Evolutionary conservation across 2,797 vertebrate genomes (phyloP).

Genomic region (Mus caroli): DNA sequence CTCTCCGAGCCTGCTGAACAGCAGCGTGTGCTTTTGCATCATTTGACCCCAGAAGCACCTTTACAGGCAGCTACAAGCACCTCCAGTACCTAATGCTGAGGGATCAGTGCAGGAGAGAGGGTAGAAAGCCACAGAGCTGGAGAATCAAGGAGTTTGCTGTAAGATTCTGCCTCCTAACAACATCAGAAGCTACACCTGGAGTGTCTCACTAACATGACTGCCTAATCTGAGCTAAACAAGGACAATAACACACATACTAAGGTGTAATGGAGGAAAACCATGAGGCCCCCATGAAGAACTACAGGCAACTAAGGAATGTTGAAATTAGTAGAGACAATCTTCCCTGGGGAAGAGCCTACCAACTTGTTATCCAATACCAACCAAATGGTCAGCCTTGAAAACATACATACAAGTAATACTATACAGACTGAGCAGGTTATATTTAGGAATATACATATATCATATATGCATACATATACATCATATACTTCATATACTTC

Average conservation of each 20-base stretch:
- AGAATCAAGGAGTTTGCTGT: not conserved
- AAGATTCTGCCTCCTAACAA: not conserved
- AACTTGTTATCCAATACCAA: not conserved
- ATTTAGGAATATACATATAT: not conserved
- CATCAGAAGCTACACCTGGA: not conserved
- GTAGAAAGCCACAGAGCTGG: not conserved
- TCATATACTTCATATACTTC: too few species aligned
- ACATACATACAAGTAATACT: not conserved
- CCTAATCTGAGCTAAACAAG: not conserved
- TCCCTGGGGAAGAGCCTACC: not conserved
- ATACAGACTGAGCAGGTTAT: not conserved
- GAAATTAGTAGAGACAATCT: not conserved
- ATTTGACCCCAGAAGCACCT: not conserved
- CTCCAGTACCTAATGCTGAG: not conserved
- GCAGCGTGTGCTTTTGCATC: not conserved
- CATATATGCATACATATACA: too few species aligned
- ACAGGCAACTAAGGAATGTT: not conserved
- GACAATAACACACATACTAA: not conserved
- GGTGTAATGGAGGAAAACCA: not conserved
- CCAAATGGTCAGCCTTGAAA: not conserved
- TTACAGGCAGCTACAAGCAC: not conserved
- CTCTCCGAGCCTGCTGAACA: not conserved
- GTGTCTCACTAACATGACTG: too few species aligned
- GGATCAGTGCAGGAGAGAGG: not conserved
- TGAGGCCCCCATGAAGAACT: not conserved